A percentile compares a stretch with the other conserved stretches of the same genome.
These are phyloP conservation scores for Microctenopoma steveboyesi DNA, from an alignment of 2,797 vertebrate species.

Conservation along the genomic window DNA sequence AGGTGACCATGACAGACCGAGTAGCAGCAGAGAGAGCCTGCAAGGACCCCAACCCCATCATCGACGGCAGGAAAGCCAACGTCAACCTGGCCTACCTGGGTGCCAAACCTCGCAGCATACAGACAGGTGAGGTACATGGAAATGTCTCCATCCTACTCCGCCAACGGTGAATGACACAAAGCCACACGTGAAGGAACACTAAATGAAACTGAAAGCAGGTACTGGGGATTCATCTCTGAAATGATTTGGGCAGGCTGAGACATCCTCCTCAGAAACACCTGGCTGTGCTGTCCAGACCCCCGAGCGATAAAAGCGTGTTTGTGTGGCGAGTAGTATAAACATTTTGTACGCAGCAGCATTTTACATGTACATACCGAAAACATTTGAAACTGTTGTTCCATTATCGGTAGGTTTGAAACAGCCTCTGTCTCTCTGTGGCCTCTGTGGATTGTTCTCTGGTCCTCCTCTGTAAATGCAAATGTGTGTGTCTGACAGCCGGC, in stretches of 20 bases:
- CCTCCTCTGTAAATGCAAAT: slow-evolving; percentile 82
- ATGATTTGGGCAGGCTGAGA: neutral
- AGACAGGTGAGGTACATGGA: slow-evolving; percentile 87
- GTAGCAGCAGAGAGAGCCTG: slow-evolving; percentile 93
- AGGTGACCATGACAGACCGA: slow-evolving; percentile 97
- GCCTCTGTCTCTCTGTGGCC: slow-evolving; percentile 67
- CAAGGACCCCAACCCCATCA: slow-evolving; percentile 98
- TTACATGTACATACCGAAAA: neutral
- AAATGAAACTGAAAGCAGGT: neutral
- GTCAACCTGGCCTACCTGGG: slow-evolving; percentile 97
- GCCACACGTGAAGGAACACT: neutral
- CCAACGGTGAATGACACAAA: neutral
- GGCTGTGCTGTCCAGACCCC: neutral
- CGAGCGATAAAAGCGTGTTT: neutral
- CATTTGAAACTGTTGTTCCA: slow-evolving; percentile 55
- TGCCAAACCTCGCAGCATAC: slow-evolving; percentile 94
- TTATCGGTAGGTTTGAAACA: slow-evolving; percentile 54
- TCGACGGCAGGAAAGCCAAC: slow-evolving; percentile 96
- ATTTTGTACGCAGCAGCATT: neutral
- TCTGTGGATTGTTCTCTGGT: slow-evolving; percentile 78
- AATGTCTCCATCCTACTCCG: neutral
- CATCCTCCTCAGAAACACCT: neutral
- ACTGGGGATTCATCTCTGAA: neutral
- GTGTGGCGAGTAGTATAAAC: neutral
- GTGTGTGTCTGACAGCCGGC: slow-evolving; percentile 74